phyloP scores from a whole-genome alignment of 1,140 invertebrate species.

The Procambarus clarkii region DNA sequence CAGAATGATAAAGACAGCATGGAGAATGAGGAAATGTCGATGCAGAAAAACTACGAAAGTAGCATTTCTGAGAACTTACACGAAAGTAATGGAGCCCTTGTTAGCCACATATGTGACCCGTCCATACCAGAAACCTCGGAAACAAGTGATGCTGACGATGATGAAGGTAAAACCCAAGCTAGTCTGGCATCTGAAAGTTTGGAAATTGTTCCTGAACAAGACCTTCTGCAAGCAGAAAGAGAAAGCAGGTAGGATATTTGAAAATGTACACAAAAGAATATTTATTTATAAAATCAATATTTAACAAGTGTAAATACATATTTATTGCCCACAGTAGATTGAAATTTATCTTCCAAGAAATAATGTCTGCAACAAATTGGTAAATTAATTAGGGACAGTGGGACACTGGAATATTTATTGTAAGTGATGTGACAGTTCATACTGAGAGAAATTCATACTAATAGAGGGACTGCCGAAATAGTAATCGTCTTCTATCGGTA shows the following conservation, averaged over 20 bases:
- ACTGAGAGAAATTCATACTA: too few relatives aligned
- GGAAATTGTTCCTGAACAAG: conserved; percentile 4
- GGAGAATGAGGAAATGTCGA: background rate
- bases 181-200: background rate
- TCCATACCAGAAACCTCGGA: conserved; percentile 74
- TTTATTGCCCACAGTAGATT: too few relatives aligned
- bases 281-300: too few relatives aligned
- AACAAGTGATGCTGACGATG: conserved; percentile 61
- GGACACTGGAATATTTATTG: too few relatives aligned
- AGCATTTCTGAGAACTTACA: conserved; percentile 1
- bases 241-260: conserved; percentile 37
- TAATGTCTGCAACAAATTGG: too few relatives aligned
- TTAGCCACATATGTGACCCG: conserved; percentile 49
- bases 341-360: too few relatives aligned
- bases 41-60: background rate
- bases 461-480: too few relatives aligned
- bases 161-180: conserved; percentile 77
- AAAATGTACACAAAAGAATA: background rate
- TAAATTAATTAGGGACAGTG: too few relatives aligned
- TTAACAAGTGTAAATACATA: too few relatives aligned
- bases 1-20: background rate
- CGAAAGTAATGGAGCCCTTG: background rate
- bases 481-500: too few relatives aligned
- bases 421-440: too few relatives aligned
- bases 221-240: conserved; percentile 21